Conservation (phyloP, 2,113 vertebrate species). For the Chionis minor region DNA sequence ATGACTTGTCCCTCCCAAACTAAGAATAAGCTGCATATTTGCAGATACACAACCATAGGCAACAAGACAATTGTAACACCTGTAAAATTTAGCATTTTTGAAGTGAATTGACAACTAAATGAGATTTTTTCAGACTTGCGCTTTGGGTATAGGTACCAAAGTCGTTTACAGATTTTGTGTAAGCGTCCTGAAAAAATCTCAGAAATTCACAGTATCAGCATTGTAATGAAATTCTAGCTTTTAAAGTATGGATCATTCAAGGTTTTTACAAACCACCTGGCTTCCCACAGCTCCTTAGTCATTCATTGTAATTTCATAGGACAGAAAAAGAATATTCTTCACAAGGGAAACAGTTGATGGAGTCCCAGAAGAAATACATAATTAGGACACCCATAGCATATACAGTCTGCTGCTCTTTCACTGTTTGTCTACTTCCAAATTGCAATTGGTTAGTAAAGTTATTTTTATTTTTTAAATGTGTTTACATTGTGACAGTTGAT, state of each 20-base stretch:
- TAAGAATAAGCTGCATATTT: neutral
- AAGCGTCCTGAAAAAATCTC: neutral
- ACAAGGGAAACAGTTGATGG: neutral
- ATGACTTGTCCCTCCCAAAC: neutral
- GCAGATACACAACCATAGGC: neutral
- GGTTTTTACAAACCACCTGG: neutral
- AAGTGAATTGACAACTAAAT: neutral
- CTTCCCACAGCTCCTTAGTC: neutral
- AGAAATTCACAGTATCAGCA: neutral
- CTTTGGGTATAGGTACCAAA: neutral
- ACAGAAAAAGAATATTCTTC: neutral
- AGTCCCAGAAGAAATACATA: neutral
- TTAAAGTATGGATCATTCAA: neutral
- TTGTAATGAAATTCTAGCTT: neutral
- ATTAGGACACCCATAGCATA: neutral
- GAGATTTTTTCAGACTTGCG: neutral
- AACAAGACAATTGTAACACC: neutral
- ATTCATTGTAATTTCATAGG: conserved; percentile 19
- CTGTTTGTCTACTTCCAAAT: conserved; percentile 50
- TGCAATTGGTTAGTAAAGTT: conserved; percentile 29
- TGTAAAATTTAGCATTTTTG: neutral
- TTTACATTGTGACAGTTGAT: conserved; percentile 29
- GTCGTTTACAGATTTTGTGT: neutral
- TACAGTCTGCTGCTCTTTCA: neutral
- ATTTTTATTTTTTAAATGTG: conserved; percentile 6